Base-by-base conservation (phyloP, 2,797 vertebrate genomes). In the Sibirionetta formosa region DNA sequence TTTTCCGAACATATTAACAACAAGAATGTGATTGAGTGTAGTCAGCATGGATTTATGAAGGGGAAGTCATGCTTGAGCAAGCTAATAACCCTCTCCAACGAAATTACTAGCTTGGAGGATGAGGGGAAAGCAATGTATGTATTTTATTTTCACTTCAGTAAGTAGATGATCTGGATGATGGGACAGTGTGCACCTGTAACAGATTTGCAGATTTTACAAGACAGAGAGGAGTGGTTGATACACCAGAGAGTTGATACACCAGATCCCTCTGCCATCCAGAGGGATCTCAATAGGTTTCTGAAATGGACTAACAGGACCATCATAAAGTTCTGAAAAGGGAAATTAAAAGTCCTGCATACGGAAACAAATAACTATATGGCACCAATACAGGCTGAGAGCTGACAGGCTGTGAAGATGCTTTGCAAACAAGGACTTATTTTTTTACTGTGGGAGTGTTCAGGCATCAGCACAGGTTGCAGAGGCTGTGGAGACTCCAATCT, bases 321-420 rank as follows among this genome's bases (percentile, higher is more conserved):
- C 7, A 63, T n/a, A 31, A 77, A 86, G 11, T 65, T 65, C 58
- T 77, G 31, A 38, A 65, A 72, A 78, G 20, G 51, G 14, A 77
- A 60, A 53, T 12, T 5, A 6, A 8, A 60, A 60, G 20, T 36
- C 17, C 53, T 60, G 46, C 40, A 38, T 15, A 11, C 35, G 11
- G 2, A 13, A n/a, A n/a, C n/a, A n/a, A n/a, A n/a, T n/a, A n/a
- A 71, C 5, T 7, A 22, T 9, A 51, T 15, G 8, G 35, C 3
- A 35, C 14, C 10, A 40, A 22, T 56, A 35, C 14, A 40, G 31
- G 22, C 15, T 50, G 8, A 23, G 23, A 23, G 7, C 53, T 56
- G 26, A 61, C 35, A 12, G 23, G 6, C 14, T 27, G 60, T 40
- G 68, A 73, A 38, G 23, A 27, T 68, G 42, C 6, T 68, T 63